These are phyloP conservation scores for Carabus problematicus DNA, from an alignment of 2,888 invertebrate species.

Conservation along the genomic window DNA sequence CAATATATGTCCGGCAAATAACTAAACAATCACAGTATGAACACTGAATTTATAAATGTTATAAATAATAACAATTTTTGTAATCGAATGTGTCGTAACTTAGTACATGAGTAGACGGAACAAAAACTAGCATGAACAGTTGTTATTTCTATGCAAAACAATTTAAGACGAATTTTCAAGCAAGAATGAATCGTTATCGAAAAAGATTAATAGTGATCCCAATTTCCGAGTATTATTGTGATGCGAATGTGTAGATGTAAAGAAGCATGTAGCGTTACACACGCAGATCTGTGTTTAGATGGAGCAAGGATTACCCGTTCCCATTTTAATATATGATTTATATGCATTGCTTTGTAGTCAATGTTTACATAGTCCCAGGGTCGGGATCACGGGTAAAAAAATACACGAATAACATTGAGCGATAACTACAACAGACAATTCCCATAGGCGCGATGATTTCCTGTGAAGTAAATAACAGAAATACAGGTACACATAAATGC, in stretches of 20 bases:
- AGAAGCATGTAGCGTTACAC: not conserved
- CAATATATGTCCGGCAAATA: too few relatives aligned
- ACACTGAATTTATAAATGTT: too few relatives aligned
- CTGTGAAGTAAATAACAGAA: constrained; percentile 1
- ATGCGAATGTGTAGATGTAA: not conserved
- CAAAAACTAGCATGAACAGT: too few relatives aligned
- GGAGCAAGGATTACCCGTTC: constrained; percentile 22
- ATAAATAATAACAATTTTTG: too few relatives aligned
- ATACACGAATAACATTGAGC: constrained; percentile 5
- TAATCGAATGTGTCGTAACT: too few relatives aligned
- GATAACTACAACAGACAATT: constrained; percentile 12
- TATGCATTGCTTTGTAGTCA: constrained; percentile 37
- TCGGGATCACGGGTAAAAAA: constrained; percentile 17
- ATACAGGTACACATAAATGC: not conserved
- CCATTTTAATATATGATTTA: constrained; percentile 38
- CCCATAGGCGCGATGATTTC: constrained; percentile 28
- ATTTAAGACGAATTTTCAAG: too few relatives aligned
- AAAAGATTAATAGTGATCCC: too few relatives aligned
- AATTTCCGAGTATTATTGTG: too few relatives aligned
- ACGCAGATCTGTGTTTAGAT: constrained; percentile 39
- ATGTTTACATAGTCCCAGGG: constrained; percentile 28
- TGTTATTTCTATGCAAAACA: too few relatives aligned
- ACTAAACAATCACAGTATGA: too few relatives aligned
- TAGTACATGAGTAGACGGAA: too few relatives aligned
- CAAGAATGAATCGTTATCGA: too few relatives aligned